Base-by-base conservation (phyloP, 2,797 vertebrate species). In the Chanos chanos region DNA sequence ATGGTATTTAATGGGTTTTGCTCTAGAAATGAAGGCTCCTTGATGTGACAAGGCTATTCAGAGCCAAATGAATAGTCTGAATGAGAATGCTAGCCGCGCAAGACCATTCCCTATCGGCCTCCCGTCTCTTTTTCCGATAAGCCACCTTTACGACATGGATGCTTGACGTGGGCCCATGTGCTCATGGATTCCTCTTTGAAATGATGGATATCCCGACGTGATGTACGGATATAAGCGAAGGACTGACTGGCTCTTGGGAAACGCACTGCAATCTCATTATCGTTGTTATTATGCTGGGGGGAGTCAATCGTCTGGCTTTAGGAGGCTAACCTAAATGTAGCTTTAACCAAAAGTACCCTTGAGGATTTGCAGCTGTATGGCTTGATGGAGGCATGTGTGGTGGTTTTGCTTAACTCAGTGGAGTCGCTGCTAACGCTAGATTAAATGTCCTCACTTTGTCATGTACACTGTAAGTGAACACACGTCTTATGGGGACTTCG, bases 121-220 rank as follows among this genome's bases (percentile, higher is more conserved):
- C 13, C 9, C 27, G 10, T 24, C 21, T 3, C 4, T 43, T 19
- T 1, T 18, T 63, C 67, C 2, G 70, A 78, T 81, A 73, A 78
- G 62, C 48, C 34, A 7, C 48, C 12, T 58, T 64, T 43, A 37
- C 65, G 34, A 61, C 66, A 78, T n/a, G 70, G 70, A 73, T 25
- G 50, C 21, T 18, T 59, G 73, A 82, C 77, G 48, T 59, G 63
- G 58, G 61, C 61, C 74, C 49, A 28, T 63, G 69, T n/a, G 82
- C 71, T 72, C 58, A 64, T 21, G 22, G 22, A 36, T 56, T 31
- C n/a, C 37, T 41, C 33, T 63, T 64, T 60, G 54, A 76, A 67
- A 59, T 53, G 44, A 54, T 10, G 49, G 25, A 61, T 59, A n/a
- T 27, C 19, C n/a, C 52, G 52, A 61, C 45, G 61, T 25, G 36